Evolutionary conservation across 2,113 vertebrate genomes (phyloP), one percentile per base, ranked within the genome.

Genomic region (Caracal caracal): DNA sequence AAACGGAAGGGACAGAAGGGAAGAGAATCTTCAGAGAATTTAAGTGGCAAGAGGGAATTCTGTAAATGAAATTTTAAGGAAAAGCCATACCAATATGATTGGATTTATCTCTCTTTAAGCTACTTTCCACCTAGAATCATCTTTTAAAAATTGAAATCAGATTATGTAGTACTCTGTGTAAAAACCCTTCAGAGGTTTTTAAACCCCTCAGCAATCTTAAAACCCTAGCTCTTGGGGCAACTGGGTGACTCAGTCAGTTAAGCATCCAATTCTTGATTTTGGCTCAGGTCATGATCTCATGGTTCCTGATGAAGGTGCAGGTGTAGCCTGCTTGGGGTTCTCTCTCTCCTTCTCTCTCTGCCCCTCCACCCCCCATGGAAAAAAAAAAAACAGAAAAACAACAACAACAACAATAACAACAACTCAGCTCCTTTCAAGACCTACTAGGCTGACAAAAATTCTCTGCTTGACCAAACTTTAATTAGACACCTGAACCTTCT

Each of bases 61-160:
- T 81, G 53, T 70, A 96, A 96, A 92, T 92, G 35, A 94, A 80
- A 95, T 91, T 88, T 92, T 93, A 93, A 93, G 83, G 63, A 82
- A 93, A 75, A 71, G 49, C 33, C 49, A 95, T 51, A 70, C 12
- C 40, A 30, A 10, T 59, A 82, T 70, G 66, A 91, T 65, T 86
- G 92, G 22, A 94, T 94, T 88, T 97, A 92, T 53, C 16, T 88
- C 61, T 78, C 37, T 93, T 47, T 68, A 92, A 90, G 53, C 19
- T 10, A 73, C 61, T 82, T 73, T 95, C 28, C 19, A 88, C 12
- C 19, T 88, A 40, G 28, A 96, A 76, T 56, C 22, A 68, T 93
- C 88, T 90, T 82, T 79, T 88, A 92, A 96, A 97, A 95, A 83
- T 93, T 2, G 0, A 93, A 97, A 96, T 68, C 94, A 95, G 66